Evolutionary conservation across 1,140 invertebrate genomes (phyloP), one percentile per base, ranked within the genome.

Genomic region (Condylostylus longicornis): DNA sequence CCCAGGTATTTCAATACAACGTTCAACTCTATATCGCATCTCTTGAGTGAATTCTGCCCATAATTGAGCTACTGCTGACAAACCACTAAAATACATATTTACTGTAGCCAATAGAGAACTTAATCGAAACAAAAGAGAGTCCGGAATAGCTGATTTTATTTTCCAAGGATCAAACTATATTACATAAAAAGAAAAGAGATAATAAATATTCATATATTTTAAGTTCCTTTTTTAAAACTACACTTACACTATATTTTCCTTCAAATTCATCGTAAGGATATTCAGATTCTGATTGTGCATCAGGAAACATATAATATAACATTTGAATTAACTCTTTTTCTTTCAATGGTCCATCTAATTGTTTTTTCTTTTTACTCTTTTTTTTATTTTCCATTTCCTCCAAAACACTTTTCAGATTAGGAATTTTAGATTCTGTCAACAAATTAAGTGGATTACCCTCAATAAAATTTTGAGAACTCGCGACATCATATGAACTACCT

Each of bases 31-130:
- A 51, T 83, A 86, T 37, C 88, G 71, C 45, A 96, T 71, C 58
- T 96, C 89, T 43, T 88, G 74, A 1, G 82, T 71, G 53, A 97
- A 82, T 52, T 94, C 88, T 49, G 86, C 81, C 88, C 90, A 95
- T 1, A 96, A 51, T 51, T 95, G 87, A 1, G 85, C 83, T 19
- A 93, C 69, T 38, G 85, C 80, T 25, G 68, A 61, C 1, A 79
- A 48, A 1, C 85, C 81, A n/a, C 86, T 86, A 28, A 82, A 67
- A 44, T 77, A 77, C 42, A 82, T 73, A 33, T 77, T 68, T n/a
- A 81, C 72, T 38, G 87, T 77, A 38, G 77, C 75, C 37, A 84
- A 66, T 7, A 84, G 72, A n/a, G 87, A 67, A n/a, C 83, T 74
- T 3, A 95, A 55, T 28, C 85, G 68, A 75, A 83, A 86, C 0